Evolutionary conservation across 92 coral and sea anemone species (phyloP), one percentile per base, ranked within the genome.

Genomic region (Zoanthus sansibaricus): DNA sequence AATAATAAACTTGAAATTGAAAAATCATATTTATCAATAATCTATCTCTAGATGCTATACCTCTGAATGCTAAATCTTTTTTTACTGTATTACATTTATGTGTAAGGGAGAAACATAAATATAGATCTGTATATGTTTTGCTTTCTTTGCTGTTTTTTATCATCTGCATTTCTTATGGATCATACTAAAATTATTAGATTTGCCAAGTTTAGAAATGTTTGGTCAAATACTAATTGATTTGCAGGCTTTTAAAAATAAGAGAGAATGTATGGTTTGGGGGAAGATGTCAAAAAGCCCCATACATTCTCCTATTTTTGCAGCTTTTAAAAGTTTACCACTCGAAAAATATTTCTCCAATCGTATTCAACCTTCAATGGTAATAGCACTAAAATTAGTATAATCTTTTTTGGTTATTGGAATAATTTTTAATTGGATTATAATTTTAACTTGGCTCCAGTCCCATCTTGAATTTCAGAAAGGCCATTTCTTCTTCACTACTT

Each of bases 401-500:
- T 18, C 69, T 62, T 62, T 62, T 62, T 62, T 18, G 69, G 32
- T 62, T 62, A 62, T 62, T 62, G 69, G 69, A 62, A 62, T 62
- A 62, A 62, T 62, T 62, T 62, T 62, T 62, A n/a, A 62, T 62
- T 62, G 69, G 32, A 62, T 62, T 62, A 62, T 62, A 62, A 62
- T 62, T 62, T 62, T 62, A 62, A 62, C 69, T 62, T 62, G 69
- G 69, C 69, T 62, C 69, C 69, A 62, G 69, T 62, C 69, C 69
- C 32, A 62, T 62, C 69, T 62, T 62, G 69, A 62, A 62, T 62
- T 62, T 62, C 69, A 62, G 69, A 62, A 62, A 62, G 69, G 69
- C 25, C 69, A 62, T 62, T 62, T 62, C 69, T 62, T 62, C 69
- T 62, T 62, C 69, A 62, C 69, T 17, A 62, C 69, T 62, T 62